Percentiles rank a stretch among this genome's conserved stretches.
Conservation (phyloP, 1,140 invertebrate species). For the Ceratina japonica region DNA sequence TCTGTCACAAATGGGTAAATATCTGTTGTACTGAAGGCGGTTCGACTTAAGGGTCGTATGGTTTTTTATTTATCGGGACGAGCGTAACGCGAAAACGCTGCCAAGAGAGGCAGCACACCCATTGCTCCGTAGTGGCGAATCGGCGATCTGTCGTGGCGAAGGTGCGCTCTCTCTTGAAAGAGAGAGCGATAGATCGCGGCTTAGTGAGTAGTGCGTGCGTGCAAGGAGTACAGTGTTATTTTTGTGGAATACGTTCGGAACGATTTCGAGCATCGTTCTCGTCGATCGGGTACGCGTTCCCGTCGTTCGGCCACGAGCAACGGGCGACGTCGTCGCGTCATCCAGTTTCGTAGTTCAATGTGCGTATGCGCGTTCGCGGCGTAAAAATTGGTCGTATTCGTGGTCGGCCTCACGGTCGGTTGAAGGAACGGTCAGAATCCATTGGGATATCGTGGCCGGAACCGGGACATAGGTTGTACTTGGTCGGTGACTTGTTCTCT, state of each 20-base stretch:
- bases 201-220: constrained; percentile 45
- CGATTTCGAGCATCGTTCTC: background rate
- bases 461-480: constrained; percentile 2
- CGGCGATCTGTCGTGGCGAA: constrained; percentile 58
- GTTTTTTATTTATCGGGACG: constrained; percentile 8
- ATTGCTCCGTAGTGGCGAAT: constrained; percentile 27
- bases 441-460: background rate
- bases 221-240: constrained; percentile 30
- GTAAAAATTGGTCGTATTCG: constrained; percentile 33
- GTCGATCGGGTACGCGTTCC: background rate
- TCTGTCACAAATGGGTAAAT: constrained; percentile 77
- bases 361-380: constrained; percentile 35
- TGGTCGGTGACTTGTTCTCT: constrained; percentile 8
- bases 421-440: constrained; percentile 7
- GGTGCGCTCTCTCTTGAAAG: constrained; percentile 42
- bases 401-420: background rate
- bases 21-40: constrained; percentile 58
- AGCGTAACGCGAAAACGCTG: constrained; percentile 15
- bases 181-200: constrained; percentile 36
- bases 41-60: constrained; percentile 23
- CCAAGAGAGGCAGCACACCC: constrained; percentile 48
- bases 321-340: constrained; percentile 8
- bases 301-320: background rate
- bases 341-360: constrained; percentile 6
- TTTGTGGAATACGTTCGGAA: background rate